Percentiles rank a stretch among this genome's conserved stretches.
Evolutionary conservation across 1,140 invertebrate genomes (phyloP).

Genomic region (Dreissena rostriformis): DNA sequence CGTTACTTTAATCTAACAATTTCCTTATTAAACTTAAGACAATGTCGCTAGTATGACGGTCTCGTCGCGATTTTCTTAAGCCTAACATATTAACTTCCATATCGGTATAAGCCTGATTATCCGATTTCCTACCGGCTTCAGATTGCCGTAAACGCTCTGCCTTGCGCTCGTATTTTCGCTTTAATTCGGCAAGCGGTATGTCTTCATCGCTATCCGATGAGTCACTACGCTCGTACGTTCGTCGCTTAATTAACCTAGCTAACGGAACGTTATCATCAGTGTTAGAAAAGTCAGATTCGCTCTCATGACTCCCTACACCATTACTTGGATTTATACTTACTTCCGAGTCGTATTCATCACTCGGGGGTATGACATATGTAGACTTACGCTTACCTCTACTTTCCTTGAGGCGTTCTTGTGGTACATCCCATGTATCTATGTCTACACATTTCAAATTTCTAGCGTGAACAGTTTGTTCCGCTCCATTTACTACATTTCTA

Average conservation of each 20-base stretch:
- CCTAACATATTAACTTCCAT: background rate
- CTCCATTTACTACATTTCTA: background rate
- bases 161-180: background rate
- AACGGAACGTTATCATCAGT: background rate
- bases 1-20: too few species aligned
- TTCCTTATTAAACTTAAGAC: too few species aligned
- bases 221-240: background rate
- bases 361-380: slow-evolving; percentile 9
- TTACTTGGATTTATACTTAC: background rate
- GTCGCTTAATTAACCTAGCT: background rate
- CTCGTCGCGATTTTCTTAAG: background rate
- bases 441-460: slow-evolving; percentile 8
- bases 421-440: slow-evolving; percentile 27
- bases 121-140: background rate
- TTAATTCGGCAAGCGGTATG: background rate
- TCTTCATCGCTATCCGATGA: background rate
- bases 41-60: too few species aligned
- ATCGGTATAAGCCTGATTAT: background rate
- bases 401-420: background rate
- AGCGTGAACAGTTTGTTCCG: background rate
- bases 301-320: background rate
- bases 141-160: background rate
- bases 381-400: background rate
- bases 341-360: background rate
- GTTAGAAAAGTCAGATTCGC: background rate